Evolutionary conservation across 2,888 invertebrate genomes (phyloP), one percentile per base, ranked within the genome.

Genomic region (Aquatica leii): DNA sequence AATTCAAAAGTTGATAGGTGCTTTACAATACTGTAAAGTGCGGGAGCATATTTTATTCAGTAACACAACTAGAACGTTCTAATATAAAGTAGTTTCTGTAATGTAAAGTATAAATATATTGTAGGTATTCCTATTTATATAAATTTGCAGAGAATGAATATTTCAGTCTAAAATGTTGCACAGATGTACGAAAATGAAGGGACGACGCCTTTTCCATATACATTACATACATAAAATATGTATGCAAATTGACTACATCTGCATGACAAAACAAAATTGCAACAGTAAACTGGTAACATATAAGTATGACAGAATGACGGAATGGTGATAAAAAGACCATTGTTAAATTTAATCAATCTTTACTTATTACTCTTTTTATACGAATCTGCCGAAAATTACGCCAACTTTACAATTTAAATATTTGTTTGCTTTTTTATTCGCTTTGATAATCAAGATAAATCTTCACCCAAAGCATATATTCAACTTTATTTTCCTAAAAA

Each of bases 1-100:
- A 63, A 66, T 63, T 66, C 66, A 68, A 17, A 17, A 18, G 18
- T 17, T 18, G n/a, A n/a, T n/a, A n/a, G n/a, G n/a, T n/a, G n/a
- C n/a, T n/a, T n/a, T n/a, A n/a, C n/a, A n/a, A 24, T 50, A 15
- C 31, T 50, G 48, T 37, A 49, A 60, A 55, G 18, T 17, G 52
- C 20, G 17, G 20, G 17, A 12, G 15, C n/a, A 37, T 52, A 52
- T 8, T 9, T 6, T 9, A 9, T 34, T 34, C 6, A n/a, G n/a
- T n/a, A n/a, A n/a, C n/a, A n/a, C n/a, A n/a, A 24, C 24, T 24
- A 6, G 6, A 24, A 24, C 24, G 40, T 31, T 41, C 57, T 34
- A 21, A 50, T 50, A 50, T 55, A 55, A 61, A 61, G 52, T 59
- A 24, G 24, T 24, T 24, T 24, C 24, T 24, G 4, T 24, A 24